Percentiles rank a stretch among this genome's conserved stretches.
phyloP scores from a whole-genome alignment of 2,888 invertebrate species.

The Molorchus minor region DNA sequence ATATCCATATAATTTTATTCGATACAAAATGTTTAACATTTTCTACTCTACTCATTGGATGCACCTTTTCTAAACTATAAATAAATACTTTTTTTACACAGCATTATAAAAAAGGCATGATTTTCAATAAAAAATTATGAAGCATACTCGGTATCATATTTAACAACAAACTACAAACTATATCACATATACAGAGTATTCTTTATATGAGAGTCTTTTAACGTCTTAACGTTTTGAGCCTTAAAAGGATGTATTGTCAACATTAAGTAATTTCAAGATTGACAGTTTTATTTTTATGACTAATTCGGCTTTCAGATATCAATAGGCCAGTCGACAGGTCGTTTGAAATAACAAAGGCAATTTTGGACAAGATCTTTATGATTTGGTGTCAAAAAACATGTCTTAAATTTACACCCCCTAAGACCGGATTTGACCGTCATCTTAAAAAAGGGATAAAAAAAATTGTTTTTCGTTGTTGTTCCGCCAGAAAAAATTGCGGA shows the following conservation, averaged over 20 bases:
- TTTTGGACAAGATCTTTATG: too few relatives aligned
- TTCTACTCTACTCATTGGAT: constrained; percentile 5
- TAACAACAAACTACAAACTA: constrained; percentile 53
- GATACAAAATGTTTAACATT: background rate
- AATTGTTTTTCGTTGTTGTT: too few relatives aligned
- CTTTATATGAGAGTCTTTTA: constrained; percentile 47
- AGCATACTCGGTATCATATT: constrained; percentile 42
- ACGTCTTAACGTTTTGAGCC: constrained; percentile 46
- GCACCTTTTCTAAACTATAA: constrained; percentile 17
- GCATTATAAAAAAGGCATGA: constrained; percentile 26
- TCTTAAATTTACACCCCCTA: too few relatives aligned
- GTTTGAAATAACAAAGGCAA: too few relatives aligned
- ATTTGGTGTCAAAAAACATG: too few relatives aligned
- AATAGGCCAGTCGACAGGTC: too few relatives aligned
- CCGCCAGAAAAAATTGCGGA: too few relatives aligned
- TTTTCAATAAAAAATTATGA: constrained; percentile 37
- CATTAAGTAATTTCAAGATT: constrained; percentile 29
- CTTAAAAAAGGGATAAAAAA: too few relatives aligned
- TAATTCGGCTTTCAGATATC: background rate
- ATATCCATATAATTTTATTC: too few relatives aligned
- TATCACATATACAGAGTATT: constrained; percentile 58
- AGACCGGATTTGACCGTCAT: too few relatives aligned
- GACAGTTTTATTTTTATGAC: constrained; percentile 16
- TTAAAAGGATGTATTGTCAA: constrained; percentile 52
- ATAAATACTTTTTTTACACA: constrained; percentile 28